phyloP scores from a whole-genome alignment of 35 echinoderm and acorn worm genomes.

The Nesometra sesokonis region DNA sequence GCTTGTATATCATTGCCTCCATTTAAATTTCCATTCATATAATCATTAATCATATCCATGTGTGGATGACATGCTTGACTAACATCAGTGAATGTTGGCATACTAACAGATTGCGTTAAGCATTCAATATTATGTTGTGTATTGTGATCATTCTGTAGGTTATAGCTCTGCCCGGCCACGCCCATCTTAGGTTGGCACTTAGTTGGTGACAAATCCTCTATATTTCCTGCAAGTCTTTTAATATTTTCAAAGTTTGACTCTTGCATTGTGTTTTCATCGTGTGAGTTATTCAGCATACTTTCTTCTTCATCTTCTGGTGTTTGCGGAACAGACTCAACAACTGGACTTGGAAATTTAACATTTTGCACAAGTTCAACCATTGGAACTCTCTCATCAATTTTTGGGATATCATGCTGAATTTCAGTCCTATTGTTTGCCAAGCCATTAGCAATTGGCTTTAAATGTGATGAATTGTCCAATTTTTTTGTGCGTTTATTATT shows the following conservation, averaged over 20 bases:
- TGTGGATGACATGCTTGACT: background rate
- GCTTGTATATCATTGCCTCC: background rate
- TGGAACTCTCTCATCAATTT: background rate
- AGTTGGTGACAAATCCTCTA: background rate
- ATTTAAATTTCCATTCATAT: background rate
- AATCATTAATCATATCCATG: background rate
- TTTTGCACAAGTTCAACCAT: background rate
- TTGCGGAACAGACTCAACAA: background rate
- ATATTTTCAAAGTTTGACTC: background rate
- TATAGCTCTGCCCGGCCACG: background rate
- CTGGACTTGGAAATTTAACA: background rate
- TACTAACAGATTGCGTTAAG: background rate
- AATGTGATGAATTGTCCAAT: background rate
- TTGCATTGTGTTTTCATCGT: background rate
- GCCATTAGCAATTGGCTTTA: background rate
- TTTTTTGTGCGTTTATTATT: background rate
- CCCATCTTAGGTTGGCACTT: background rate
- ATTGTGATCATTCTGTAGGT: background rate
- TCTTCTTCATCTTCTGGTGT: background rate
- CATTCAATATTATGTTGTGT: background rate
- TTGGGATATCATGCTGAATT: background rate
- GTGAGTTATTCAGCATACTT: too few species aligned
- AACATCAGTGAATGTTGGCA: background rate
- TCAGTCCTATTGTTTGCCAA: background rate
- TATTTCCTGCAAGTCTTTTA: background rate